phyloP scores from a whole-genome alignment of 2,888 invertebrate genomes.

The Drosophila rellima region DNA sequence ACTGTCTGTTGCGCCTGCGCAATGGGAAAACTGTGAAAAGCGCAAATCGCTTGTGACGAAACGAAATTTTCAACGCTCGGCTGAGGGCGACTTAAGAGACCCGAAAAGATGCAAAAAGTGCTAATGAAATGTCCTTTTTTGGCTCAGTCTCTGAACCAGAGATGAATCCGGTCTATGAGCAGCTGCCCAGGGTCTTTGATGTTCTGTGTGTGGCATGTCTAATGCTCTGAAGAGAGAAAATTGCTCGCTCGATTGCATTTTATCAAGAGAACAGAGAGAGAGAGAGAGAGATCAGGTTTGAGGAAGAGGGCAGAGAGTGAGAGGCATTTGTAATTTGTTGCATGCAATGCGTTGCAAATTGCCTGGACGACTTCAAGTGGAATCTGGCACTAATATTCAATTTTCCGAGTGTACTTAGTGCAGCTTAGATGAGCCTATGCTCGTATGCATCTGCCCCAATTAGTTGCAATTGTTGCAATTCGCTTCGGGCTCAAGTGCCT shows the following conservation, averaged over 20 bases:
- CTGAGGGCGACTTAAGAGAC: slow-evolving; percentile 48
- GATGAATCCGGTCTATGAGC: slow-evolving; percentile 26
- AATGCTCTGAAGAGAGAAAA: slow-evolving; percentile 57
- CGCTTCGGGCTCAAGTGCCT: slow-evolving; percentile 52
- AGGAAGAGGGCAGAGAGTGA: neutral
- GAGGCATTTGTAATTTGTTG: slow-evolving; percentile 71
- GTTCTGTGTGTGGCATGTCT: slow-evolving; percentile 59
- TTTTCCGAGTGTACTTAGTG: slow-evolving; percentile 74
- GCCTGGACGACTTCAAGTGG: slow-evolving; percentile 63
- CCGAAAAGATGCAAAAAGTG: slow-evolving; percentile 69
- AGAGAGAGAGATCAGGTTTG: neutral
- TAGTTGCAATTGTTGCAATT: slow-evolving; percentile 72
- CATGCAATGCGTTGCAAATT: slow-evolving; percentile 72
- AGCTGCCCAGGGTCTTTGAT: slow-evolving; percentile 27
- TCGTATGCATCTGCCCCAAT: slow-evolving; percentile 57
- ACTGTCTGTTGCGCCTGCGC: slow-evolving; percentile 58
- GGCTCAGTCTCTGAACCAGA: slow-evolving; percentile 3
- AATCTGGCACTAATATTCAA: slow-evolving; percentile 76
- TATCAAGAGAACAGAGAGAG: slow-evolving; percentile 20
- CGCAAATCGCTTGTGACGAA: slow-evolving; percentile 84
- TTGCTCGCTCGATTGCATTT: slow-evolving; percentile 71
- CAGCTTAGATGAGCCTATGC: slow-evolving; percentile 52
- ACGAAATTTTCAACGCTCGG: slow-evolving; percentile 83
- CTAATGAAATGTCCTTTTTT: slow-evolving; percentile 80
- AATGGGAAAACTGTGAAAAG: slow-evolving; percentile 68